Percentiles rank a stretch among this genome's conserved stretches.
phyloP scores from a whole-genome alignment of 2,797 vertebrate genomes.

The Lagocephalus sceleratus region DNA sequence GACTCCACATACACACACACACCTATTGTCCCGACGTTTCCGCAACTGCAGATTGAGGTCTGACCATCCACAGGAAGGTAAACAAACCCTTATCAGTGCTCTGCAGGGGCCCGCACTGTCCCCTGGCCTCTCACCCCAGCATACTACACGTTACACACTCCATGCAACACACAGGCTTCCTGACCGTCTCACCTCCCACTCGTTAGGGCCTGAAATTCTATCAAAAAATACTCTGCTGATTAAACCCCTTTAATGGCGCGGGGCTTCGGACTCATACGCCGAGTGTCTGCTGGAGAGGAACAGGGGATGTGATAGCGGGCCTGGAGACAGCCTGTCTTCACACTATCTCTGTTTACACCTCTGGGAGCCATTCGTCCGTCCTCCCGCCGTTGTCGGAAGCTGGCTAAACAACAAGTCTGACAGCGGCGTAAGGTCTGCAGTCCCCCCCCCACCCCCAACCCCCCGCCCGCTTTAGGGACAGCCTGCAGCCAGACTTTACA shows the following conservation, averaged over 20 bases:
- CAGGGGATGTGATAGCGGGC: slow-evolving; percentile 61
- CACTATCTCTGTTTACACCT: slow-evolving; percentile 75
- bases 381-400: slow-evolving; percentile 63
- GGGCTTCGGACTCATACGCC: slow-evolving; percentile 30
- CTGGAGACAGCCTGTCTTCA: slow-evolving; percentile 76
- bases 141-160: slow-evolving; percentile 57
- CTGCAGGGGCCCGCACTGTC: slow-evolving; percentile 82
- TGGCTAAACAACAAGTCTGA: slow-evolving; percentile 53
- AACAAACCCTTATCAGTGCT: slow-evolving; percentile 89
- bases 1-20: slow-evolving; percentile 61
- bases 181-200: slow-evolving; percentile 56
- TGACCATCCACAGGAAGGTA: slow-evolving; percentile 91
- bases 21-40: slow-evolving; percentile 86
- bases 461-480: slow-evolving; percentile 10
- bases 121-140: slow-evolving; percentile 76
- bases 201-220: slow-evolving; percentile 33
- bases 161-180: slow-evolving; percentile 49
- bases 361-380: slow-evolving; percentile 70
- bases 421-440: slow-evolving; percentile 40
- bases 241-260: slow-evolving; percentile 47
- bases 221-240: slow-evolving; percentile 44
- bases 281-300: slow-evolving; percentile 52
- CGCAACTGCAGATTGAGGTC: slow-evolving; percentile 76
- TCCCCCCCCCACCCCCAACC: slow-evolving; percentile 33
- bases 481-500: slow-evolving; percentile 11